phyloP scores from a whole-genome alignment of 2,113 vertebrate genomes.

The Amazona vittata region DNA sequence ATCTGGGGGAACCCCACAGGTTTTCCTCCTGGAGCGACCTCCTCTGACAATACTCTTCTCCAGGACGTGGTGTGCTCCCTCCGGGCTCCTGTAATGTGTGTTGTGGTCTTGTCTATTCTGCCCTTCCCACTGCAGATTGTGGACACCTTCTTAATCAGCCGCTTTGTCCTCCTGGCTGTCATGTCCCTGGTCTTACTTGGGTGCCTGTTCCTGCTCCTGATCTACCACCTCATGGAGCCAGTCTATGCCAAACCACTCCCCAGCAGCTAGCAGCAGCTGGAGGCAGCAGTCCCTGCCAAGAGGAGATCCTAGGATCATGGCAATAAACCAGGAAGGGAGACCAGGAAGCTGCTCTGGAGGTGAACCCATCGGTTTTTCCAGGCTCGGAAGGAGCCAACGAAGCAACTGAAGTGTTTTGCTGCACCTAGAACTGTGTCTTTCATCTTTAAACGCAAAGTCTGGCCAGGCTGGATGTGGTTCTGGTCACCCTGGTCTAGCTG shows the following conservation, averaged over 20 bases:
- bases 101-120: neutral
- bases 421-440: neutral
- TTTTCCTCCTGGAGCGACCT: neutral
- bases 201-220: slow-evolving; percentile 83
- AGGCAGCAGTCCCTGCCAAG: accelerated
- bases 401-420: neutral
- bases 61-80: accelerated
- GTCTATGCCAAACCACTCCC: slow-evolving; percentile 84
- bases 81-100: accelerated
- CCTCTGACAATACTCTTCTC: neutral
- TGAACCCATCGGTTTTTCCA: accelerated
- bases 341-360: neutral
- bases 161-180: slow-evolving; percentile 84
- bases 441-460: neutral
- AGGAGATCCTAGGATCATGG: neutral
- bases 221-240: slow-evolving; percentile 85
- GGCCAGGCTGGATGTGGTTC: neutral
- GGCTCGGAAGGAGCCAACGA: accelerated
- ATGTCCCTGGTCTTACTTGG: slow-evolving; percentile 75
- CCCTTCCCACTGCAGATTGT: slow-evolving; percentile 76
- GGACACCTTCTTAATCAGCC: slow-evolving; percentile 88
- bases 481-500: neutral
- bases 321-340: neutral
- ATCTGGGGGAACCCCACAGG: neutral
- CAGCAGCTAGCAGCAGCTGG: neutral